phyloP scores from a whole-genome alignment of 1,140 invertebrate species.

The Plectus sambesii region DNA sequence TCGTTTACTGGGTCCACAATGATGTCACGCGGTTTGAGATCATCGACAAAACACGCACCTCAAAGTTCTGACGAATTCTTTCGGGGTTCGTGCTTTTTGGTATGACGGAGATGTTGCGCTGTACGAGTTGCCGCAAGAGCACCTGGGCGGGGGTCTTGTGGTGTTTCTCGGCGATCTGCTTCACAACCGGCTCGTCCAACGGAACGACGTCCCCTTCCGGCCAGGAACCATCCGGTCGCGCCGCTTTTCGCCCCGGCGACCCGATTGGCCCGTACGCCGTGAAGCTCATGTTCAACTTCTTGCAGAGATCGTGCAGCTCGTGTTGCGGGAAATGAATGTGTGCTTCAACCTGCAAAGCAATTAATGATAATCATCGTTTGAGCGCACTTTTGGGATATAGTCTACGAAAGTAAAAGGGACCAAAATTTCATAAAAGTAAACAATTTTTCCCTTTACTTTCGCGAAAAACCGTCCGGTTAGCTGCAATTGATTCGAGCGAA shows the following conservation, averaged over 20 bases:
- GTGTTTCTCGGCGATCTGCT: conserved; percentile 35
- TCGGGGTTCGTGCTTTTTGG: conserved; percentile 43
- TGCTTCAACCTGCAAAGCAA: conserved; percentile 31
- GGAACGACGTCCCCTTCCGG: conserved; percentile 17
- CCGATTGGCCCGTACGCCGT: conserved; percentile 31
- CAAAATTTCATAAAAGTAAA: conserved; percentile 1
- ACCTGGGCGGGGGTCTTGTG: conserved; percentile 45
- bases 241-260: conserved; percentile 25
- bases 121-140: conserved; percentile 43
- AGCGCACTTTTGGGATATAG: neutral
- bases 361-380: too few relatives aligned
- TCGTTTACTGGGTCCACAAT: too few relatives aligned
- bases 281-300: conserved; percentile 23
- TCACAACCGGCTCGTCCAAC: conserved; percentile 31
- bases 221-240: conserved; percentile 9
- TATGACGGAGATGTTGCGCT: conserved; percentile 43
- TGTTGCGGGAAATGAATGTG: conserved; percentile 31
- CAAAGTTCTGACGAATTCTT: conserved; percentile 45
- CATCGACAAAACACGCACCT: too few relatives aligned
- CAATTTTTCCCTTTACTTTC: too few relatives aligned
- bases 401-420: neutral
- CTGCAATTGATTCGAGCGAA: too few relatives aligned
- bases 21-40: too few relatives aligned
- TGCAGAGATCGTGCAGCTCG: conserved; percentile 28
- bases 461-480: too few relatives aligned